Evolutionary conservation across 2,888 invertebrate species (phyloP), one percentile per base, ranked within the genome.

Genomic region (Chloroclysta siterata): DNA sequence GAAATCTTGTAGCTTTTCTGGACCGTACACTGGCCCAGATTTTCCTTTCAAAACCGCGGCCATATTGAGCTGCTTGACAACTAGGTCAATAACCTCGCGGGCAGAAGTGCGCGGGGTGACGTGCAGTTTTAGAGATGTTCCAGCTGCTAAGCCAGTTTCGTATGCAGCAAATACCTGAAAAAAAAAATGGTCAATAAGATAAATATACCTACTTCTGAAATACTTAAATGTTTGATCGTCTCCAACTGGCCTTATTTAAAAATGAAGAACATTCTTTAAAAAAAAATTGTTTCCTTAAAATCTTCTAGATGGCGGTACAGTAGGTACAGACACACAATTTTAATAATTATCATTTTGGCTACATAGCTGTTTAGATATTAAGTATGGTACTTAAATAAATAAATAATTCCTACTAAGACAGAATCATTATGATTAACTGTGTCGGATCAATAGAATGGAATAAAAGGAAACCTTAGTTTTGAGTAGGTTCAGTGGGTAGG

Each of bases 61-160:
- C 96, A 98, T 97, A 83, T 99, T 99, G 48, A 99, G 94, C 86
- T 99, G 99, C 83, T 98, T 97, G 58, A 99, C 97, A 22, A 99
- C 98, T 68, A 99, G 94, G 88, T 98, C 97, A 68, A 99, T 97
- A 58, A 99, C 98, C 89, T 99, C 99, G 14, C 98, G 94, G 0
- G 99, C 98, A 0, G 98, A 97, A 0, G 99, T 99, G 73, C 97
- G 95, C 0, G 97, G 96, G 0, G 98, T 98, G 0, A 99, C 98
- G 85, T 98, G 98, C 3, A 99, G 93, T 78, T 98, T 98, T 41
- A 99, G 95, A 75, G 98, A 98, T 0, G 98, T 98, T 6, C 98
- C 99, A 66, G 95, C 96, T 0, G 98, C 97, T 72, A 99, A 90
- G 8, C 99, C 99, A 0, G 98, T 98, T 73, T 99, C 97, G 85